These are phyloP conservation scores for Sarotherodon lohbergeri DNA, from an alignment of 2,113 vertebrate species.

Conservation along the genomic window DNA sequence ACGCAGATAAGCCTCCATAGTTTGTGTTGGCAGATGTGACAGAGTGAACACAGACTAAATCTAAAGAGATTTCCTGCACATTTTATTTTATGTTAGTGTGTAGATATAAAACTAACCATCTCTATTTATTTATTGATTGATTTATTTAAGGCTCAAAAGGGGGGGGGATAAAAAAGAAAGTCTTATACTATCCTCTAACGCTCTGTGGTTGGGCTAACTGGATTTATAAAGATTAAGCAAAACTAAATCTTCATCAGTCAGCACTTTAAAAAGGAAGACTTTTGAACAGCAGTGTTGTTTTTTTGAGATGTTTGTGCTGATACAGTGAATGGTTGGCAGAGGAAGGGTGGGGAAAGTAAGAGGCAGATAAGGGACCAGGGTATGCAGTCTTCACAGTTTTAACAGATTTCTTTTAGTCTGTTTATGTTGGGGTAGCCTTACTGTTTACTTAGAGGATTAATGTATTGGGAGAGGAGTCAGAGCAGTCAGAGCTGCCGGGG, in stretches of 20 bases:
- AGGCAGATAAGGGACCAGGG: constrained; percentile 32
- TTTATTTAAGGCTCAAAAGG: neutral
- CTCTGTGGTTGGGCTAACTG: too few relatives aligned
- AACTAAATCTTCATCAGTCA: neutral
- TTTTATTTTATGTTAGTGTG: neutral
- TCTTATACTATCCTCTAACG: too few relatives aligned
- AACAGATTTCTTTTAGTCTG: neutral
- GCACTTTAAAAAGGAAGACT: neutral
- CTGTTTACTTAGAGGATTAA: constrained; percentile 53
- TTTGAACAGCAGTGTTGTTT: constrained; percentile 1
- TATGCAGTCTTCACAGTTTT: neutral
- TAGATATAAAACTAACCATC: neutral
- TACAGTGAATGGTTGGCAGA: neutral
- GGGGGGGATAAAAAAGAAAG: too few relatives aligned
- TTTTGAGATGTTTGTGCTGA: constrained; percentile 25
- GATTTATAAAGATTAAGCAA: neutral
- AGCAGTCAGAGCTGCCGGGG: neutral
- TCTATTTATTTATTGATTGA: rapidly evolving
- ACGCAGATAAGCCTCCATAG: rapidly evolving
- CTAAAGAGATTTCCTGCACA: neutral
- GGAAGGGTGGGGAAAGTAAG: constrained; percentile 35
- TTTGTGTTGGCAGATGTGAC: neutral
- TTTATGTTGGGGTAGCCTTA: neutral
- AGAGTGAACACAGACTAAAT: neutral
- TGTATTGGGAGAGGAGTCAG: constrained; percentile 15